These are phyloP conservation scores for Agapostemon virescens DNA, from an alignment of 2,888 invertebrate genomes.

Conservation along the genomic window DNA sequence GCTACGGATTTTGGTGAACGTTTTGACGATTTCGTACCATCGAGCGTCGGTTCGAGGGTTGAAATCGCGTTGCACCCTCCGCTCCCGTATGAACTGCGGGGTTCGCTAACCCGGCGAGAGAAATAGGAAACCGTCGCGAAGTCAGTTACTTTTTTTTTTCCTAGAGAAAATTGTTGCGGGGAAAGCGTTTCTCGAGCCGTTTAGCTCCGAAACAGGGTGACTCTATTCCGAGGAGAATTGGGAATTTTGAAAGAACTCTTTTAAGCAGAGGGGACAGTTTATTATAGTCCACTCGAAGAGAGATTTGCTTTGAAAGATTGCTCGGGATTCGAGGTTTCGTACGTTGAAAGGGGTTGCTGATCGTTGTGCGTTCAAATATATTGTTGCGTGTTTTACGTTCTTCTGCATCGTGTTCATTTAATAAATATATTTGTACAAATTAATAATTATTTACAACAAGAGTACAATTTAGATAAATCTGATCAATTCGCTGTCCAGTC, in stretches of 20 bases:
- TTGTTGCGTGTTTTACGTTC: no score
- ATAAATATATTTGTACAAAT: no score
- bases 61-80: constrained; percentile 31
- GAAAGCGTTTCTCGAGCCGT: constrained; percentile 23
- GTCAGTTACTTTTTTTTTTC: constrained; percentile 9
- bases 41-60: constrained; percentile 26
- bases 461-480: no score
- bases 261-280: background rate
- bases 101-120: background rate
- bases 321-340: background rate
- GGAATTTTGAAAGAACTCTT: background rate
- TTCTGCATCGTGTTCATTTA: no score
- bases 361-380: background rate
- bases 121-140: constrained; percentile 14
- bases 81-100: constrained; percentile 50
- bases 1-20: background rate
- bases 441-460: no score
- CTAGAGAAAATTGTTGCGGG: constrained; percentile 26
- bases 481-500: no score
- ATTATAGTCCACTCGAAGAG: background rate
- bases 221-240: constrained; percentile 2
- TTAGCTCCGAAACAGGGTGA: constrained; percentile 26
- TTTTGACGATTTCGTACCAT: background rate
- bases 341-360: background rate
- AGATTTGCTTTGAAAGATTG: background rate